Base-by-base conservation (phyloP, 2,888 invertebrate species). In the Nephrotoma flavescens region DNA sequence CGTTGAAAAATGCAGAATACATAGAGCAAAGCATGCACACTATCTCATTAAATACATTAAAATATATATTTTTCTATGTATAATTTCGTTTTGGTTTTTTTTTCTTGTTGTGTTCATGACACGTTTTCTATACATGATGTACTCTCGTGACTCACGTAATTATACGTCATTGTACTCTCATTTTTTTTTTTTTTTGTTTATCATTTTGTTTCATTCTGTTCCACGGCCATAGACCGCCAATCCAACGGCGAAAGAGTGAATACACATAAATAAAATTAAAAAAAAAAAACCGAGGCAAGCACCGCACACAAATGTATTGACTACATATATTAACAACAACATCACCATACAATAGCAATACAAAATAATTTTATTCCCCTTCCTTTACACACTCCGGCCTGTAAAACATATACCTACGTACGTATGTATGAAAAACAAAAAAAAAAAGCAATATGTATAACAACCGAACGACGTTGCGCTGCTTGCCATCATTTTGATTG, bases 91-190 rank as follows among this genome's bases (percentile, higher is more conserved):
- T 84, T 84, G 12, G 42, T 41, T 42, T 84, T 84, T 83, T 83
- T 71, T 42, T 85, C 42, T 44, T 85, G 44, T 85, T 42, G 42
- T 85, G 42, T 42, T 85, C 85, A 85, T 85, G 85, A 85, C 85
- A 85, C 85, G 85, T 85, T 85, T 85, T 85, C 85, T 85, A 85
- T 85, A 44, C 85, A 85, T 85, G 85, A 85, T 85, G 85, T 85
- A 44, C 85, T 85, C 85, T 86, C 86, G 86, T 86, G 86, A 86
- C 86, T 86, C 86, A 86, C 86, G 86, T 86, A 86, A 86, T 86
- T 85, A 85, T 85, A 85, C 85, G 85, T 85, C 85, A 85, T 44
- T 85, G 44, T 85, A 85, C 85, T 85, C 85, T 85, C 85, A 19
- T 31, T 85, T 44, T 6, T 41, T 85, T 44, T 6, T 41, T 42